Base-by-base conservation (phyloP, 2,797 vertebrate species). In the Natrix natrix region DNA sequence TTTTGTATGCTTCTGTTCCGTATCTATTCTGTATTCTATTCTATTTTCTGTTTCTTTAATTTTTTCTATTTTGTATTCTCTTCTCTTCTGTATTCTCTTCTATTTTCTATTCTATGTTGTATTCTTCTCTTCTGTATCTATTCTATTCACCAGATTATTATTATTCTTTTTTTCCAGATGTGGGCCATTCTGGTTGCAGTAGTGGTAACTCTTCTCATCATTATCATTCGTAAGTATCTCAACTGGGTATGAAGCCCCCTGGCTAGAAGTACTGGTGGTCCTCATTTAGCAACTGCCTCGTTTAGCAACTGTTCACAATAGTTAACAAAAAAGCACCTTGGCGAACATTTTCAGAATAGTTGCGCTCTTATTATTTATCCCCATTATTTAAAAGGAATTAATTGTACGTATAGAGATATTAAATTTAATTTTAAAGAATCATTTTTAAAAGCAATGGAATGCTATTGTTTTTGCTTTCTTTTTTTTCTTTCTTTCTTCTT, bases 161-260 rank as follows among this genome's bases (percentile, higher is more conserved):
- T 66, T n/a, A 1, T 32, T 17, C 8, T 74, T 8, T 60, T 78
- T 69, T 87, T 13, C 89, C 97, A 98, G 98, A 98, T 98, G 98
- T 98, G 98, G 98, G 97, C 97, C 10, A 98, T 98, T 92, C 94
- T 98, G 91, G 97, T 98, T 90, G 94, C 95, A 8, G 96, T 98
- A 32, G 93, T 98, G 92, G 57, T 98, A 43, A 26, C 98, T 56
- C 86, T 98, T 94, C 96, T 98, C 94, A 95, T 98, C 89, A 98
- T 98, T 95, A 98, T 98, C 16, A 96, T 98, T 1, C 95, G 98
- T 98, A 96, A 98, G 98, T 97, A 37, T 43, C 32, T 22, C 22
- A 6, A 22, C 5, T 12, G 2, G 22, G 3, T 32, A 22, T 43
- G 17, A 24, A 74, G 52, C 17, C 28, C 48, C 57, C 12, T n/a